Percentiles rank a stretch among this genome's conserved stretches.
Evolutionary conservation across 2,797 vertebrate genomes (phyloP).

Genomic region (Masticophis lateralis): DNA sequence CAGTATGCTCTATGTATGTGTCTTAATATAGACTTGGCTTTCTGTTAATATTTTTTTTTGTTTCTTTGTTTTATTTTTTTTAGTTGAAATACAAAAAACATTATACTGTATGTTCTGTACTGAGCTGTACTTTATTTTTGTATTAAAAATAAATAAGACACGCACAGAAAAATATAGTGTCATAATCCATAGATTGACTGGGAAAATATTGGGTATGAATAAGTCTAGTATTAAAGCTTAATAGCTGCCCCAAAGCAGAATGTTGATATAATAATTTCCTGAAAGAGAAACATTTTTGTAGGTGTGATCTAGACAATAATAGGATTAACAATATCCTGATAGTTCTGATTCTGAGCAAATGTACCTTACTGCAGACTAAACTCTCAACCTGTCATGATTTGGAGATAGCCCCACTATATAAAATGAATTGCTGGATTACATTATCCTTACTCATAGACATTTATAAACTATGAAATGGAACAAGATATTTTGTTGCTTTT

Average conservation of each 20-base stretch:
- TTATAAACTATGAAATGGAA: not conserved
- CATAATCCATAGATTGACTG: not conserved
- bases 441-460: not conserved
- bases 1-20: constrained; percentile 33
- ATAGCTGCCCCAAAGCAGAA: constrained; percentile 34
- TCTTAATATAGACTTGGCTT: constrained; percentile 50
- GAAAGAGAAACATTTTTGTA: not conserved
- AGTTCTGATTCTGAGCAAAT: not conserved
- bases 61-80: constrained; percentile 27
- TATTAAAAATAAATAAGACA: not conserved
- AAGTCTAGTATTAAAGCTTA: constrained; percentile 49
- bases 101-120: constrained; percentile 27
- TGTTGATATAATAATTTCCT: not conserved
- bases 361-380: not conserved
- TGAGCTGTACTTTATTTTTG: not conserved
- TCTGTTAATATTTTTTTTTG: constrained; percentile 44
- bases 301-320: not conserved
- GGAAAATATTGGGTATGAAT: constrained; percentile 41
- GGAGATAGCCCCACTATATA: not conserved
- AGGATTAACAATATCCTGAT: not conserved
- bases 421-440: not conserved
- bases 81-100: constrained; percentile 16
- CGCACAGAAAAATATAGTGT: not conserved
- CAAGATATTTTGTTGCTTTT: not conserved
- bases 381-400: not conserved